Conservation (phyloP, 2,797 vertebrate species). For the Acestrorhynchus altus region DNA sequence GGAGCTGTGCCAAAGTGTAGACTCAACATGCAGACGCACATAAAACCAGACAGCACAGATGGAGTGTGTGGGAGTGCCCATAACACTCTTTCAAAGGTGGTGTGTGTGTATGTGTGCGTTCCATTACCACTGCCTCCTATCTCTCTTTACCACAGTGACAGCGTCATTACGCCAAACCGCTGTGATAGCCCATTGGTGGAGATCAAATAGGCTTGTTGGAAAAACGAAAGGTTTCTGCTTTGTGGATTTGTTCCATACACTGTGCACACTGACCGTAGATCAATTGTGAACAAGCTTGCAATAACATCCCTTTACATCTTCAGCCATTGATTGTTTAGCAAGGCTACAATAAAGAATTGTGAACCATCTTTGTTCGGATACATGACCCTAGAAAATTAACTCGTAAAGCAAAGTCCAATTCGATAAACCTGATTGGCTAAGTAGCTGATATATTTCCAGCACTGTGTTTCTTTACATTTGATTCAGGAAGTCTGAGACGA, state of each 20-base stretch:
- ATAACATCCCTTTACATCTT: conserved; percentile 59
- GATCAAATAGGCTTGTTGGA: conserved; percentile 24
- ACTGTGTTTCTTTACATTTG: conserved; percentile 29
- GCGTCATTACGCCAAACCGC: conserved; percentile 12
- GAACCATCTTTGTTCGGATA: conserved; percentile 57
- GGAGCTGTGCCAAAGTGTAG: conserved; percentile 10
- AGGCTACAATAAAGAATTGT: conserved; percentile 70
- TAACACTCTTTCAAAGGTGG: conserved; percentile 22
- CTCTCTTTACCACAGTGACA: conserved; percentile 32
- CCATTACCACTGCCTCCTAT: conserved; percentile 26
- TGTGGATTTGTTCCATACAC: background rate
- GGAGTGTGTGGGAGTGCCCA: conserved; percentile 27
- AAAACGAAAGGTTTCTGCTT: conserved; percentile 1
- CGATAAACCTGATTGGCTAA: conserved; percentile 66
- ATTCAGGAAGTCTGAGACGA: background rate
- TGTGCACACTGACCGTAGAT: conserved; percentile 55
- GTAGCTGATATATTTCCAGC: conserved; percentile 59
- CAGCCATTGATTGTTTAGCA: conserved; percentile 67
- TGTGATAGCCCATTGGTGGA: conserved; percentile 32
- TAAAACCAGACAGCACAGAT: conserved; percentile 15
- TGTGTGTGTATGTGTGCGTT: conserved; percentile 27
- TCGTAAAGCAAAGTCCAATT: conserved; percentile 68
- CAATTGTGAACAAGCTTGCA: conserved; percentile 59
- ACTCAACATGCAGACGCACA: conserved; percentile 19
- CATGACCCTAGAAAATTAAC: conserved; percentile 62